Percentiles rank a stretch among this genome's conserved stretches.
These are phyloP conservation scores for Calephelis nemesis DNA, from an alignment of 1,140 invertebrate species.

Conservation along the genomic window DNA sequence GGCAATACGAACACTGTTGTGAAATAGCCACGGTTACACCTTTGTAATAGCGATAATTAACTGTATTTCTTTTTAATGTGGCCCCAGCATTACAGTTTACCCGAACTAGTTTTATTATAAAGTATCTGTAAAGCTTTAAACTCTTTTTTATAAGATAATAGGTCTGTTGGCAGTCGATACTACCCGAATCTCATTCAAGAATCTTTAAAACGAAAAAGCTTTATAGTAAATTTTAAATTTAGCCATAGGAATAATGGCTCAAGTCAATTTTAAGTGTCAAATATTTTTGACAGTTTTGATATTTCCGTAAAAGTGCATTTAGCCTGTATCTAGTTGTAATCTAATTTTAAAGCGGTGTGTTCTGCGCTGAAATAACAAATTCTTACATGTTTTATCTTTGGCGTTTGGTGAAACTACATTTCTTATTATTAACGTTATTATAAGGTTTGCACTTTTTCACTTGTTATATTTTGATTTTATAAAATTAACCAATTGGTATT, in stretches of 20 bases:
- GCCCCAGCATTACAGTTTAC: no score
- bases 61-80: no score
- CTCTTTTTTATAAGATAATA: no score
- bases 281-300: constrained; percentile 42
- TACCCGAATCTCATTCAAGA: constrained; percentile 4
- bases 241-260: constrained; percentile 12
- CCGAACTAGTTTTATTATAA: no score
- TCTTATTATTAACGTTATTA: no score
- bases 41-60: no score
- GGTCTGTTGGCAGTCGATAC: not conserved
- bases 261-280: constrained; percentile 47
- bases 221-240: constrained; percentile 9
- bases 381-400: not conserved
- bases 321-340: not conserved
- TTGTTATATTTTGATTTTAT: no score
- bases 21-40: no score
- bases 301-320: constrained; percentile 30
- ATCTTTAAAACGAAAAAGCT: constrained; percentile 4
- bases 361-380: not conserved
- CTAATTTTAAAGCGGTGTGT: not conserved
- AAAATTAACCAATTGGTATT: no score
- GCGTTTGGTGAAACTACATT: not conserved
- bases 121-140: no score
- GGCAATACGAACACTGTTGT: no score
- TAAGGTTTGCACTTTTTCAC: no score